These are phyloP conservation scores for Enteromius argenteus DNA, from an alignment of 2,797 vertebrate genomes.

Conservation along the genomic window DNA sequence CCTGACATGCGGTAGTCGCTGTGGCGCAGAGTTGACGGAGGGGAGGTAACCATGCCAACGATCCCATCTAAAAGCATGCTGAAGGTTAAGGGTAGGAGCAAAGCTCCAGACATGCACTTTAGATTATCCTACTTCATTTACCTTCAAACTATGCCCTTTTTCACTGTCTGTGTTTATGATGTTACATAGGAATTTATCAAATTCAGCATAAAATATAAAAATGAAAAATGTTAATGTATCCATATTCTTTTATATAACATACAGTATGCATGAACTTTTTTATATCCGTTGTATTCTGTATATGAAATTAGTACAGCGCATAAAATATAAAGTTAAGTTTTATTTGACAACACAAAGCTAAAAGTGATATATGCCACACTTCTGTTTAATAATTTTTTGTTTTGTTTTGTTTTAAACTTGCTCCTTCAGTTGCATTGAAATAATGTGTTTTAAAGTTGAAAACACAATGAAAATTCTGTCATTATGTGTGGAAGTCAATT, in stretches of 20 bases:
- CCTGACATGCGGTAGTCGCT: constrained; percentile 79
- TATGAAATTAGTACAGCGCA: background rate
- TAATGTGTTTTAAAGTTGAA: background rate
- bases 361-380: background rate
- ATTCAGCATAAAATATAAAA: background rate
- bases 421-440: background rate
- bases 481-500: background rate
- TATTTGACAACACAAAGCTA: background rate
- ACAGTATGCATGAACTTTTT: background rate
- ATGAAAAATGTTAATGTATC: background rate
- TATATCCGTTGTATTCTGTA: background rate
- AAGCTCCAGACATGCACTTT: constrained; percentile 9
- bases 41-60: constrained; percentile 74
- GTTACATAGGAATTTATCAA: background rate
- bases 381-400: background rate
- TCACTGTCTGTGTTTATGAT: background rate
- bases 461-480: background rate
- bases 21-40: constrained; percentile 64
- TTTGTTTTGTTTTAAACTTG: background rate
- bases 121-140: constrained; percentile 6
- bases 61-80: constrained; percentile 77
- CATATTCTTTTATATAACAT: background rate
- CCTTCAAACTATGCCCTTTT: background rate
- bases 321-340: background rate
- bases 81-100: constrained; percentile 31